Evolutionary conservation across 2,888 invertebrate species (phyloP), one percentile per base, ranked within the genome.

Genomic region (Melipona beecheii): DNA sequence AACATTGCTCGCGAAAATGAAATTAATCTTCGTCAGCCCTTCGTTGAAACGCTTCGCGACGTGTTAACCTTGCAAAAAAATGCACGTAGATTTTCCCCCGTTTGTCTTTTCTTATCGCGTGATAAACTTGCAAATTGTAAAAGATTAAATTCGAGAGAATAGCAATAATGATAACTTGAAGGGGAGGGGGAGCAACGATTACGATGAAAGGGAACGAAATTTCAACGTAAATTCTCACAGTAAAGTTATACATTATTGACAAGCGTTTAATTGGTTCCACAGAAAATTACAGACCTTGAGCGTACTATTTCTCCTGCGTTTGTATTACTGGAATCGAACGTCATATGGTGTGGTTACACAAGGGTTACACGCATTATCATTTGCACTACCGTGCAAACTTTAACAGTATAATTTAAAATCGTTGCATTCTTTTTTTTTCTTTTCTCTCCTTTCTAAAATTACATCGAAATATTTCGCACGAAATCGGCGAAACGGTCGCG

Each of bases 201-300:
- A 58, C 15, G 2, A 58, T 15, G 24, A n/a, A 58, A 5, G 5
- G 56, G 56, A 24, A 58, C n/a, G 13, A 58, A n/a, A 27, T 60
- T 60, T 60, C 73, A 21, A 58, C 56, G n/a, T 58, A 31, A 62
- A 62, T 65, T 36, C 64, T 24, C 64, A 65, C 36, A 65, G 36
- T 31, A 36, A 21, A 75, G 76, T 83, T 58, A 66, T 75, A 56
- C 76, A 27, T 75, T 82, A 86, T 85, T 81, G 81, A 84, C 78
- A 65, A 86, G 68, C 84, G 83, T 89, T 89, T 87, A 89, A 82
- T 80, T 84, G 87, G 87, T 87, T 86, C 88, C 88, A 87, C 84
- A 77, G 87, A 84, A 91, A 91, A 92, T 91, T 92, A 92, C 89
- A 92, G 64, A 36, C 64, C 21, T 11, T n/a, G 36, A 64, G 21